A percentile compares a stretch with the other conserved stretches of the same genome.
Conservation (phyloP, 2,888 invertebrate species). For the Doris montereyensis region DNA sequence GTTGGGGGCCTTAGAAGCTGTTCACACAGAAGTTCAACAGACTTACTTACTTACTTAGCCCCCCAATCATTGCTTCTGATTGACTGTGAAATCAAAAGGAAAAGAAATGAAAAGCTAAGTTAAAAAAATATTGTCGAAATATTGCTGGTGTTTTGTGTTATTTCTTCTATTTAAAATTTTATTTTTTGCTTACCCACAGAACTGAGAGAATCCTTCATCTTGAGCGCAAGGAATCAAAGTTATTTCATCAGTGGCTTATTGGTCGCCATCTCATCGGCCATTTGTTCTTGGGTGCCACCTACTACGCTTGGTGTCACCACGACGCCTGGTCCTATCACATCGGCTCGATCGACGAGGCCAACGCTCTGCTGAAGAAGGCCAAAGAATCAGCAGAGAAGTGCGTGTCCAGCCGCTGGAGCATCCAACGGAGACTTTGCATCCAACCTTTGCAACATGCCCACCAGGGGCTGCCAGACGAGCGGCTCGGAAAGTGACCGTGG, state of each 20-base stretch:
- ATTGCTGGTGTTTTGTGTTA: not conserved
- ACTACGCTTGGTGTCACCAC: slow-evolving; percentile 44
- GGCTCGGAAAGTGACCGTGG: too few species aligned
- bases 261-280: slow-evolving; percentile 36
- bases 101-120: too few species aligned
- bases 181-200: slow-evolving; percentile 34
- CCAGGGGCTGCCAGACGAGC: too few species aligned
- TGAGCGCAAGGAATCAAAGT: slow-evolving; percentile 41
- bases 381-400: not conserved
- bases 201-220: slow-evolving; percentile 38
- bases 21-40: too few species aligned
- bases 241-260: slow-evolving; percentile 41
- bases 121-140: too few species aligned
- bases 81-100: too few species aligned
- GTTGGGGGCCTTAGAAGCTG: too few species aligned
- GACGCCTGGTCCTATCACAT: slow-evolving; percentile 31
- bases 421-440: too few species aligned
- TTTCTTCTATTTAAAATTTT: not conserved
- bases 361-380: not conserved
- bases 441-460: too few species aligned
- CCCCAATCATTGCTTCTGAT: too few species aligned
- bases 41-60: too few species aligned
- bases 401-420: too few species aligned
- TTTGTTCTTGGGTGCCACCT: slow-evolving; percentile 41
- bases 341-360: not conserved